Conservation (phyloP, 2,888 invertebrate species). For the Disparrhopalites patrizii region DNA sequence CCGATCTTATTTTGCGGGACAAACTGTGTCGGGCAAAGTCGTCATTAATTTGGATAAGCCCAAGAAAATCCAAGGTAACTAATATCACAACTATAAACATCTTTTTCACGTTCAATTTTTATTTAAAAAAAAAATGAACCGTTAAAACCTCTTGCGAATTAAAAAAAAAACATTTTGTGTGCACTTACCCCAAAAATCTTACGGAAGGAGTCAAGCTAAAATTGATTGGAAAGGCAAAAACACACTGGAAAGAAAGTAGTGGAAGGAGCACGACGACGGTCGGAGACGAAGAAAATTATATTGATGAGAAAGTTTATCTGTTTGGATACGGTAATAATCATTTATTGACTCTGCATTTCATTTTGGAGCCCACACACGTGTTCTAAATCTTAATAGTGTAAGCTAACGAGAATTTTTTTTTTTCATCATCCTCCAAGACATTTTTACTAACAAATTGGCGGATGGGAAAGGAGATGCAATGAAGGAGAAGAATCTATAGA, state of each 20-base stretch:
- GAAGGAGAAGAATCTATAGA: too few species aligned
- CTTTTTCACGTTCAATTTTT: too few species aligned
- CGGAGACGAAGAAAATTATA: constrained; percentile 37
- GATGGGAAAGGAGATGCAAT: too few species aligned
- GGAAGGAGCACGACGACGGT: constrained; percentile 33
- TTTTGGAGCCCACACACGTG: too few species aligned
- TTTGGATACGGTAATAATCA: constrained; percentile 40
- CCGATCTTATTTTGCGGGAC: constrained; percentile 44
- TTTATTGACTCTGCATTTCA: too few species aligned
- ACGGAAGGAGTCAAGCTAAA: constrained; percentile 41
- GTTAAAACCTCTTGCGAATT: neutral
- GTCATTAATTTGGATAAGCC: constrained; percentile 35
- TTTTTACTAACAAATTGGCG: too few species aligned
- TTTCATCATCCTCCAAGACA: too few species aligned
- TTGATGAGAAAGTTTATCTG: constrained; percentile 41
- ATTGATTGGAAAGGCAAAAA: constrained; percentile 39
- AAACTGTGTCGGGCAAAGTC: constrained; percentile 38
- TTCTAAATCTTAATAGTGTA: too few species aligned
- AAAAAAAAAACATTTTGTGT: constrained; percentile 1
- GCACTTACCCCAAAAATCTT: neutral
- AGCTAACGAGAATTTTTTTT: too few species aligned
- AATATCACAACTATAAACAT: too few species aligned
- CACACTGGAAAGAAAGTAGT: constrained; percentile 40
- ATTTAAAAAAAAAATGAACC: too few species aligned
- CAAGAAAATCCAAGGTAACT: constrained; percentile 41